Conservation (phyloP, 2,797 vertebrate species). For the Pyrrhura leucotis region DNA sequence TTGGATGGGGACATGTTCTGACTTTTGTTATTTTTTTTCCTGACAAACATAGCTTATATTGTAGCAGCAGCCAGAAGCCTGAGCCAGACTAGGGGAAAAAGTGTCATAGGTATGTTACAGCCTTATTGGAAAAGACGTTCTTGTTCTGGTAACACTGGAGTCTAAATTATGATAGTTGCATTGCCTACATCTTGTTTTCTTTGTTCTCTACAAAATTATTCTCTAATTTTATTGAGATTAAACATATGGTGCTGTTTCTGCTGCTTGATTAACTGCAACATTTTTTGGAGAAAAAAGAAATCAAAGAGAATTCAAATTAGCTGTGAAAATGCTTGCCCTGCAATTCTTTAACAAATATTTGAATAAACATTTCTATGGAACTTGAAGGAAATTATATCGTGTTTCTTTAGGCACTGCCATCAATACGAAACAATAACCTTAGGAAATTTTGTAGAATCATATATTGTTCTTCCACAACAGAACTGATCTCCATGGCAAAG, state of each 20-base stretch:
- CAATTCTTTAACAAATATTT: slow-evolving; percentile 23
- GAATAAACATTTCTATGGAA: neutral
- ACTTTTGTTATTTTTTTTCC: neutral
- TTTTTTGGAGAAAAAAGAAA: slow-evolving; percentile 6
- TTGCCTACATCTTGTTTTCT: neutral
- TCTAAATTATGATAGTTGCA: neutral
- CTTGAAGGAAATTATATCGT: neutral
- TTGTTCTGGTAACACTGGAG: neutral
- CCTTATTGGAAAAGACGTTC: neutral
- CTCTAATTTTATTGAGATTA: slow-evolving; percentile 12
- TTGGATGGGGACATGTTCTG: neutral
- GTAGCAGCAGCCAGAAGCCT: neutral
- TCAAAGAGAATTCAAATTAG: slow-evolving; percentile 34
- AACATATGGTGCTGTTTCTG: slow-evolving; percentile 1
- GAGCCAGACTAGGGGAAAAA: neutral
- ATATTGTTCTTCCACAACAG: neutral
- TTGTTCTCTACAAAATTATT: neutral
- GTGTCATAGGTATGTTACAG: neutral
- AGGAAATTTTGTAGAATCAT: neutral
- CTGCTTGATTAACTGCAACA: neutral
- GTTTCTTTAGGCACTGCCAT: slow-evolving; percentile 11
- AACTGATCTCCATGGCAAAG: neutral
- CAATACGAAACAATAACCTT: neutral
- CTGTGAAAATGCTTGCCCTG: slow-evolving; percentile 15
- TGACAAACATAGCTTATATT: neutral